These are phyloP conservation scores for Actinernus sp. DNA, from an alignment of 92 coral and sea anemone species.

Conservation along the genomic window DNA sequence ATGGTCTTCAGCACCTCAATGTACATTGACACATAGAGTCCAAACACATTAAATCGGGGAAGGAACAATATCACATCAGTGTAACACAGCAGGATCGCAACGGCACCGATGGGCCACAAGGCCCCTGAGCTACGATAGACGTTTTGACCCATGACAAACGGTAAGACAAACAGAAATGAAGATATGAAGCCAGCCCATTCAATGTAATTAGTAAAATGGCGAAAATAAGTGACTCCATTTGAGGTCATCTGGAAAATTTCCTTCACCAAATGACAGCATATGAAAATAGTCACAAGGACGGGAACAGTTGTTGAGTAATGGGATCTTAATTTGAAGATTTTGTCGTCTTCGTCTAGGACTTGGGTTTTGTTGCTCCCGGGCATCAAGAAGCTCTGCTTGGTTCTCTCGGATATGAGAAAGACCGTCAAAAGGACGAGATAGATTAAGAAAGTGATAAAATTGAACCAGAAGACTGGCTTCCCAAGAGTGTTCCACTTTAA, in stretches of 20 bases:
- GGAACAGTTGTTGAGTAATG: no score
- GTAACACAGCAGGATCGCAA: slow-evolving; percentile 60
- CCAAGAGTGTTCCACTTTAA: slow-evolving; percentile 71
- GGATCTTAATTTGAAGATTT: no score
- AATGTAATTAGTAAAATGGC: slow-evolving; percentile 51
- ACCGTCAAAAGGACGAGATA: slow-evolving; percentile 38
- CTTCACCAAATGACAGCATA: slow-evolving; percentile 44
- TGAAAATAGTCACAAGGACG: slow-evolving; percentile 23
- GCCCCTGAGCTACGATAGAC: slow-evolving; percentile 31
- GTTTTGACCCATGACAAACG: slow-evolving; percentile 39
- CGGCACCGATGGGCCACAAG: slow-evolving; percentile 77
- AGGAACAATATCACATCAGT: slow-evolving; percentile 62
- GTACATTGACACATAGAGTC: slow-evolving; percentile 84
- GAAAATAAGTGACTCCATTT: slow-evolving; percentile 61
- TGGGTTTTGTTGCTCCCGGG: not conserved
- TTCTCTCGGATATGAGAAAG: slow-evolving; percentile 28
- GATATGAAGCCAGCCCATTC: slow-evolving; percentile 75
- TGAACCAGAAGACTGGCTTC: slow-evolving; percentile 48
- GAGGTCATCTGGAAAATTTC: slow-evolving; percentile 65
- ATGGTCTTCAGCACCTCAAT: slow-evolving; percentile 71
- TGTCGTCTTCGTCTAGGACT: slow-evolving; percentile 30
- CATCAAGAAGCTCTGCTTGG: not conserved
- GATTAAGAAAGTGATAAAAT: slow-evolving; percentile 31
- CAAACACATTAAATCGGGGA: slow-evolving; percentile 68
- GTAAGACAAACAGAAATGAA: slow-evolving; percentile 54